phyloP scores from a whole-genome alignment of 2,888 invertebrate genomes.

The Seira sanloemensis region DNA sequence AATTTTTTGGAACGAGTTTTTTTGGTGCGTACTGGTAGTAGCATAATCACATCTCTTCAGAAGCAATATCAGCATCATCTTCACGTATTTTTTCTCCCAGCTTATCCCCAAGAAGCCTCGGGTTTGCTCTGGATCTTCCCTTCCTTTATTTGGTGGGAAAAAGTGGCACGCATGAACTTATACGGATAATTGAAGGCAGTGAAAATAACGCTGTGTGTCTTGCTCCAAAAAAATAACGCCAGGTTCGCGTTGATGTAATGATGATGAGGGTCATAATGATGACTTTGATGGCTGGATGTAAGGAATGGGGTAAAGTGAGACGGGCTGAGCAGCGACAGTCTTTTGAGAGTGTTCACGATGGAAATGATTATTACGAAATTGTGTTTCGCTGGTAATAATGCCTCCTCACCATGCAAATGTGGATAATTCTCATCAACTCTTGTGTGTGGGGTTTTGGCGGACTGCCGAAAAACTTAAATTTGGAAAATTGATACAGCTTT shows the following conservation, averaged over 20 bases:
- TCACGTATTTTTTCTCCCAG: not conserved
- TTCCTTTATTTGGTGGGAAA: conserved; percentile 18
- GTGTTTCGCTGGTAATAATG: conserved; percentile 13
- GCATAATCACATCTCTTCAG: conserved; percentile 43
- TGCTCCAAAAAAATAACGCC: not conserved
- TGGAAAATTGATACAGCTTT: too few relatives aligned
- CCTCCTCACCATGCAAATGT: not conserved
- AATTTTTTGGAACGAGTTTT: not conserved
- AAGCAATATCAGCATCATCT: conserved; percentile 44
- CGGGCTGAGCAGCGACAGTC: not conserved
- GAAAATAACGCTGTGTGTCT: too few relatives aligned
- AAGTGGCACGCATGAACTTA: not conserved
- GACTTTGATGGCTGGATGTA: conserved; percentile 57
- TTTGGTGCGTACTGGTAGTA: not conserved
- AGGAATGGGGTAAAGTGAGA: conserved; percentile 50
- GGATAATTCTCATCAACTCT: not conserved
- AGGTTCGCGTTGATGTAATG: not conserved
- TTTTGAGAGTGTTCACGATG: not conserved
- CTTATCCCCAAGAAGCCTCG: not conserved
- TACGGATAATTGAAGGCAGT: too few relatives aligned
- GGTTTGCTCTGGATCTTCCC: not conserved
- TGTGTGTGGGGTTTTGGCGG: not conserved
- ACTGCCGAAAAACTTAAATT: not conserved
- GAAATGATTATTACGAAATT: conserved; percentile 32
- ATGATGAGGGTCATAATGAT: conserved; percentile 57